phyloP scores from a whole-genome alignment of 2,113 vertebrate species.

The Albula goreensis region DNA sequence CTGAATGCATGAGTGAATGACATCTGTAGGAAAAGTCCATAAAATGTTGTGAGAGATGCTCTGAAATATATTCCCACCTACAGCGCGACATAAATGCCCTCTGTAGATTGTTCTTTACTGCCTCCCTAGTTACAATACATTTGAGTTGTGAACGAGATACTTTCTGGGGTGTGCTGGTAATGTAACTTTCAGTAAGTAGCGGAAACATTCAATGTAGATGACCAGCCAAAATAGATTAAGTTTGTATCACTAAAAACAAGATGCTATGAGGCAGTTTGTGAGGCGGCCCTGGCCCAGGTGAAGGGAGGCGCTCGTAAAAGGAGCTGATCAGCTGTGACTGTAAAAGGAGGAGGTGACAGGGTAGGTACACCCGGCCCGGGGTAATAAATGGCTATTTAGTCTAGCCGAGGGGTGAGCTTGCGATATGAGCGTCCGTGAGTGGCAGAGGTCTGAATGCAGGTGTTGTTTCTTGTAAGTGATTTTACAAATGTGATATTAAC shows the following conservation, averaged over 20 bases:
- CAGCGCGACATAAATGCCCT: not conserved
- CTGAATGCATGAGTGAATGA: too few relatives aligned
- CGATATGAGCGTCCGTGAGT: conserved; percentile 59
- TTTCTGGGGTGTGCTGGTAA: not conserved
- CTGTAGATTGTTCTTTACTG: not conserved
- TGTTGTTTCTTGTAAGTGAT: conserved; percentile 74
- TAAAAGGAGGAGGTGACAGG: conserved; percentile 54
- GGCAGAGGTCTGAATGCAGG: conserved; percentile 62
- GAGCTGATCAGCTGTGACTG: conserved; percentile 42
- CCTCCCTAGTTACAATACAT: not conserved
- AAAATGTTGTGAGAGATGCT: not conserved
- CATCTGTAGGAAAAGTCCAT: not conserved
- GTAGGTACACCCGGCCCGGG: conserved; percentile 38
- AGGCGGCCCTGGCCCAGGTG: not conserved
- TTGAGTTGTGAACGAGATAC: not conserved
- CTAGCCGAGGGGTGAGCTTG: conserved; percentile 59
- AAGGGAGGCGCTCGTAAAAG: conserved; percentile 20
- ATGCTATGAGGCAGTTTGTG: not conserved
- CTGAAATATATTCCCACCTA: not conserved
- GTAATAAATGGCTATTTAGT: conserved; percentile 65
- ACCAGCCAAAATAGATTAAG: not conserved
- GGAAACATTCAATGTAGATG: not conserved
- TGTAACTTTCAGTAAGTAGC: not conserved
- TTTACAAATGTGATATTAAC: conserved; percentile 77
- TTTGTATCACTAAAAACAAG: not conserved